phyloP scores from a whole-genome alignment of 2,113 vertebrate species.

The Rallus limicola region DNA sequence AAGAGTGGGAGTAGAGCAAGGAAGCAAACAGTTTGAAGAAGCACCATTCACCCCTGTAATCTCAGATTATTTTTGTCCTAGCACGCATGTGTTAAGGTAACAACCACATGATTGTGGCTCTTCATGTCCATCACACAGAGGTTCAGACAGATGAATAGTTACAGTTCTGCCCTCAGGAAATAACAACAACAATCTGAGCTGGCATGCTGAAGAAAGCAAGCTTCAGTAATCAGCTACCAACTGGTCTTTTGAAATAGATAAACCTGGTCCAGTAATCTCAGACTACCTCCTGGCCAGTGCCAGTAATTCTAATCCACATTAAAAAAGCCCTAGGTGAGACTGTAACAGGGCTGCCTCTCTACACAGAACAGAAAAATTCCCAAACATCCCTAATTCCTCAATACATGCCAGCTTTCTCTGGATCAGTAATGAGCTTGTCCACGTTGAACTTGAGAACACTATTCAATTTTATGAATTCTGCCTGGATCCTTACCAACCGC shows the following conservation, averaged over 20 bases:
- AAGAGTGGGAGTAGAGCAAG: background rate
- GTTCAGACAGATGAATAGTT: background rate
- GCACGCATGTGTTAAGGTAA: rapidly evolving
- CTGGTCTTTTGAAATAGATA: background rate
- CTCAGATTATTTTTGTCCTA: background rate
- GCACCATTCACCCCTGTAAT: background rate
- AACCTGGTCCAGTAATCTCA: background rate
- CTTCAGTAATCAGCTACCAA: background rate
- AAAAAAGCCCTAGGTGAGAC: background rate
- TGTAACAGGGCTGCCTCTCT: background rate
- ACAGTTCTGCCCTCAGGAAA: background rate
- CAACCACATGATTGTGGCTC: background rate
- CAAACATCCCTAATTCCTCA: background rate
- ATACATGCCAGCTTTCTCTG: background rate
- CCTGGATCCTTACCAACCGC: background rate
- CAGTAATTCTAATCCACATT: background rate
- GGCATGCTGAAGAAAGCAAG: background rate
- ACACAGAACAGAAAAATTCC: background rate
- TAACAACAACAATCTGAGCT: background rate
- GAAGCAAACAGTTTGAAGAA: background rate
- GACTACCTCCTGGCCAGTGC: background rate
- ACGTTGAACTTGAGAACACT: background rate
- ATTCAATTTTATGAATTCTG: constrained; percentile 23
- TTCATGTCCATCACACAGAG: background rate
- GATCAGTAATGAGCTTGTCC: background rate